Evolutionary conservation across 2,113 vertebrate species (phyloP), one percentile per base, ranked within the genome.

Genomic region (Odontesthes bonariensis): DNA sequence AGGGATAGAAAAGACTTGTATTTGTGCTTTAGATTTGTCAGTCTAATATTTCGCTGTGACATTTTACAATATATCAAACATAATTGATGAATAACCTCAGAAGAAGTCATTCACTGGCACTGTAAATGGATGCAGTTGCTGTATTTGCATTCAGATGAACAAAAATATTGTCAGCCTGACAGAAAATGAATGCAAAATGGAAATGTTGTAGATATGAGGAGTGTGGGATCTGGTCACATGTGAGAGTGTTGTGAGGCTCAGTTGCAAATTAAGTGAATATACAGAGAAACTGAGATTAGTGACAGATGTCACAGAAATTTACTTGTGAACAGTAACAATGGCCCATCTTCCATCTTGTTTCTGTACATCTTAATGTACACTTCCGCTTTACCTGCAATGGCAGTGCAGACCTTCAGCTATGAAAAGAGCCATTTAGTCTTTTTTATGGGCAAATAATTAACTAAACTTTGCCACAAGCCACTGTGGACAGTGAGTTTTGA

Each of bases 1-100:
- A 38, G 13, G n/a, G 49, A n/a, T 68, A 17, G 11, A 47, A 80
- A 76, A 73, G 32, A 49, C 31, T 40, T 51, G 12, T 11, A 8
- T 5, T 8, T 11, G 4, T 11, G 6, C 64, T 66, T 27, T 49
- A 52, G 20, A 67, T 32, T 13, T 35, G 9, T 61, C 46, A 23
- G 20, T 52, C n/a, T 14, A 40, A 19, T 46, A 14, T 44, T 11
- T 2, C 7, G 22, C 19, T 17, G 14, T 3, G 32, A 5, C 27
- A 66, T 59, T 35, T 16, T 55, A 49, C 55, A 61, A 9, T 31
- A 38, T 32, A 55, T 68, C n/a, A 61, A 42, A 46, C 8, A 3
- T 32, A 32, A 55, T 27, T 47, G 33, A 8, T 19, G 12, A 38
- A 38, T 59, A 20, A 11, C 17, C 56, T 11, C 3, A 10, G 35